Evolutionary conservation across 2,888 invertebrate species (phyloP), one percentile per base, ranked within the genome.

Genomic region (Hirtodrosophila confusa): DNA sequence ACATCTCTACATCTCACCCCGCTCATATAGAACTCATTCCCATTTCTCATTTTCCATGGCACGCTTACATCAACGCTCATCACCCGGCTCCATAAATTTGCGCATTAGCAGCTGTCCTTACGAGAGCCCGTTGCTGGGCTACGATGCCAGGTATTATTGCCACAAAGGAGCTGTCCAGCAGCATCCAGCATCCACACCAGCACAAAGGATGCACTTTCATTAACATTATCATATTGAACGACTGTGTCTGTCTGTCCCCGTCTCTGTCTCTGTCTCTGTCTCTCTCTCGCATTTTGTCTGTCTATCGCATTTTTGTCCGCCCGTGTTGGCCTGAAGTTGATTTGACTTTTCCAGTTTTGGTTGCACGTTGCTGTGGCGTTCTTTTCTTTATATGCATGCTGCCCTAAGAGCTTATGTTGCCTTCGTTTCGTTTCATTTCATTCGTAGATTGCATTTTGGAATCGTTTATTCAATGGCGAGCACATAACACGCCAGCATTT

Each of bases 391-490:
- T 40, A 65, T 85, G 75, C 80, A 77, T 74, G 75, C 80, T 69
- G 27, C 27, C 27, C 7, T 4, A 6, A 71, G 40, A 50, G 35
- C 56, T 64, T 53, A 49, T 39, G 17, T 66, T 43, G 36, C 41
- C 58, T 63, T 63, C 37, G 27, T 33, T 67, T 31, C 33, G 36
- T 36, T 47, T 53, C 31, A 49, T 56, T 91, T 91, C 92, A 92
- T 93, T 93, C 91, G 92, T 94, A 94, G 95, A 94, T 94, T 92
- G 93, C 93, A 89, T 92, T 92, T 78, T 94, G 94, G 94, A 94
- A 94, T 82, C 89, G 88, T 74, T 74, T 89, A 67, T 90, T 93
- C 66, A 92, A 84, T 85, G 89, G 86, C 68, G 89, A 94, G 86
- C 90, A 90, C 70, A 92, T 93, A 85, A 78, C 88, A 58, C 92